phyloP scores from a whole-genome alignment of 2,797 vertebrate species.

The Halcyon badia region DNA sequence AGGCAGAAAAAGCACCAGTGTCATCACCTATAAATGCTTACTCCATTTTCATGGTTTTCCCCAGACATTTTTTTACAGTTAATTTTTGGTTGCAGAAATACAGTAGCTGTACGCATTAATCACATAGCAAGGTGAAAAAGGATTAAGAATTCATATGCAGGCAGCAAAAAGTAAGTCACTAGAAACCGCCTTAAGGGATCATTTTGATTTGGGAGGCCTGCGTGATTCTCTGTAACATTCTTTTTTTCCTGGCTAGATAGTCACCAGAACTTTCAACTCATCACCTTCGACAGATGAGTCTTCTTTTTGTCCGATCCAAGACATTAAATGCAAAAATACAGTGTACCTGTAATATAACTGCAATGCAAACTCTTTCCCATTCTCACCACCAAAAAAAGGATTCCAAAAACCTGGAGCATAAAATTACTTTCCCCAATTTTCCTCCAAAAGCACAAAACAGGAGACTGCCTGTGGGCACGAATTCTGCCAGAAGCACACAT shows the following conservation, averaged over 20 bases:
- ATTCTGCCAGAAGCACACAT: not conserved
- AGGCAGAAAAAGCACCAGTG: not conserved
- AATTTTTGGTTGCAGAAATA: not conserved
- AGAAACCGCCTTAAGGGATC: not conserved
- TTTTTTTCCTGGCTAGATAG: not conserved
- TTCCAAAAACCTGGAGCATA: not conserved
- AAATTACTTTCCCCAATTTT: not conserved
- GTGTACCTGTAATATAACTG: not conserved
- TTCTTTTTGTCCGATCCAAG: not conserved
- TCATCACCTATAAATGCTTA: not conserved
- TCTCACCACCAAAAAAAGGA: not conserved
- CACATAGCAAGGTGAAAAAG: not conserved
- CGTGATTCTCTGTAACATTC: not conserved
- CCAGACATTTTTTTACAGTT: not conserved
- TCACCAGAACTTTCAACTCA: not conserved
- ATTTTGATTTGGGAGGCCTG: not conserved
- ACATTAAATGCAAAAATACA: not conserved
- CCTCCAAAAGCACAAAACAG: not conserved
- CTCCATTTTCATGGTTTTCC: not conserved
- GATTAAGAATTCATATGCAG: not conserved
- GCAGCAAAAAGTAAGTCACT: not conserved
- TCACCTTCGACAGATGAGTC: rapidly evolving
- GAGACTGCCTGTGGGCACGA: not conserved
- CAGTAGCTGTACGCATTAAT: not conserved
- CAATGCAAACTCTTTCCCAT: not conserved